These are phyloP conservation scores for Microtus pennsylvanicus DNA, from an alignment of 2,113 vertebrate genomes.

Conservation along the genomic window DNA sequence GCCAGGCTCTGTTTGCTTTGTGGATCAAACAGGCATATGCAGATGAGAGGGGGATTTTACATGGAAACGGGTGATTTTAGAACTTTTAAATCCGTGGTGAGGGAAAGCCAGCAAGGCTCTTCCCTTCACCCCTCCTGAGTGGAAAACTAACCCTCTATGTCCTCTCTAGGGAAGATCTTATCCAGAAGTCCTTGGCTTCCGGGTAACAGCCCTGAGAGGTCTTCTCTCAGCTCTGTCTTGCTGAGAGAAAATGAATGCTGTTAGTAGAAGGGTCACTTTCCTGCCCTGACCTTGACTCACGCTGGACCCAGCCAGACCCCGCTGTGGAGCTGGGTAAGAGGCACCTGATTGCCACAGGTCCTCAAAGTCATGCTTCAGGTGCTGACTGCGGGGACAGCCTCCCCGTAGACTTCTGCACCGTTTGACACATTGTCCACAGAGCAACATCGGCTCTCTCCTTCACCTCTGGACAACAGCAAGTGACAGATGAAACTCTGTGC, in stretches of 20 bases:
- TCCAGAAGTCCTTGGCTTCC: neutral
- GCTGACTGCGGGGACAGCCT: neutral
- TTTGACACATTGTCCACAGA: neutral
- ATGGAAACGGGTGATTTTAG: neutral
- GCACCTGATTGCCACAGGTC: neutral
- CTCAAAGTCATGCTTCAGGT: neutral
- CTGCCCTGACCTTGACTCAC: neutral
- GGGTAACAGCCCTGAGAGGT: neutral
- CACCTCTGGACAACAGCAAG: neutral
- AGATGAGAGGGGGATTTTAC: neutral
- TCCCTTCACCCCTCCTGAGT: neutral
- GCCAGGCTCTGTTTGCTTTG: neutral
- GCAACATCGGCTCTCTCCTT: neutral
- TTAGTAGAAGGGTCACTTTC: neutral
- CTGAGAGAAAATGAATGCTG: neutral
- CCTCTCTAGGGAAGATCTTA: neutral
- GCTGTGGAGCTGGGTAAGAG: neutral
- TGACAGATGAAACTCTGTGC: neutral
- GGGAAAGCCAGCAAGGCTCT: neutral
- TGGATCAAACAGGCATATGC: neutral
- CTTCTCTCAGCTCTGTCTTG: neutral
- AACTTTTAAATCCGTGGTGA: constrained; percentile 11
- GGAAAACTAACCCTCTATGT: neutral
- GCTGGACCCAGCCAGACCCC: neutral
- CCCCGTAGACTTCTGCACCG: neutral